Evolutionary conservation across 1,140 invertebrate species (phyloP).

Genomic region (Drosophila ogumai): DNA sequence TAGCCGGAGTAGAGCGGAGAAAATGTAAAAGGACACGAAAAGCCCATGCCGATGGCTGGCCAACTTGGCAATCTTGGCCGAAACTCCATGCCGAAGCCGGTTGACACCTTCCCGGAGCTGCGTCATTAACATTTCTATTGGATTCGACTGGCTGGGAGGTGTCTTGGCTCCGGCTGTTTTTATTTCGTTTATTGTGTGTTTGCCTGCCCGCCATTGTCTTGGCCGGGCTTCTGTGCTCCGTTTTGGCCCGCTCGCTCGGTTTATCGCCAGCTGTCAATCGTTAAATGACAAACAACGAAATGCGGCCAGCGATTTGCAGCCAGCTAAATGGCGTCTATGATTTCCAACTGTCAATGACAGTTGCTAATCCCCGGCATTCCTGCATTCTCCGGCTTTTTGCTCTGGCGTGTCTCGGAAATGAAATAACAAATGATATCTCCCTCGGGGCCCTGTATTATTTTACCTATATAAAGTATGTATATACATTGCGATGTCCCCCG

Average conservation of each 20-base stretch:
- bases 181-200: slow-evolving; percentile 46
- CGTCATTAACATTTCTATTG: slow-evolving; percentile 78
- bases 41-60: slow-evolving; percentile 25
- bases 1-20: slow-evolving; percentile 37
- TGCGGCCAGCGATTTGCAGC: slow-evolving; percentile 42
- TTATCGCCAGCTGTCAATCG: slow-evolving; percentile 79
- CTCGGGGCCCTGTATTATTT: slow-evolving; percentile 21
- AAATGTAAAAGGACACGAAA: slow-evolving; percentile 16
- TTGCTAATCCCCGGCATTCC: slow-evolving; percentile 67
- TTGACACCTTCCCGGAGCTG: slow-evolving; percentile 64
- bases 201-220: slow-evolving; percentile 37
- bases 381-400: slow-evolving; percentile 63
- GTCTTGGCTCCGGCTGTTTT: slow-evolving; percentile 36
- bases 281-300: slow-evolving; percentile 83
- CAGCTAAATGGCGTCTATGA: slow-evolving; percentile 63
- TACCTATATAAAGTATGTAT: slow-evolving; percentile 8
- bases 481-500: not conserved
- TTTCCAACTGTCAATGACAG: slow-evolving; percentile 65
- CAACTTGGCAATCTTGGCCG: slow-evolving; percentile 44
- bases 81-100: slow-evolving; percentile 42
- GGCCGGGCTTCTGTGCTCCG: slow-evolving; percentile 18
- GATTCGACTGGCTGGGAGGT: slow-evolving; percentile 22
- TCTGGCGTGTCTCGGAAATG: slow-evolving; percentile 50
- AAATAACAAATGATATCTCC: slow-evolving; percentile 76
- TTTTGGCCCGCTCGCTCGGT: slow-evolving; percentile 32